Conservation (phyloP, 2,113 vertebrate genomes). For the Odontesthes bonariensis region DNA sequence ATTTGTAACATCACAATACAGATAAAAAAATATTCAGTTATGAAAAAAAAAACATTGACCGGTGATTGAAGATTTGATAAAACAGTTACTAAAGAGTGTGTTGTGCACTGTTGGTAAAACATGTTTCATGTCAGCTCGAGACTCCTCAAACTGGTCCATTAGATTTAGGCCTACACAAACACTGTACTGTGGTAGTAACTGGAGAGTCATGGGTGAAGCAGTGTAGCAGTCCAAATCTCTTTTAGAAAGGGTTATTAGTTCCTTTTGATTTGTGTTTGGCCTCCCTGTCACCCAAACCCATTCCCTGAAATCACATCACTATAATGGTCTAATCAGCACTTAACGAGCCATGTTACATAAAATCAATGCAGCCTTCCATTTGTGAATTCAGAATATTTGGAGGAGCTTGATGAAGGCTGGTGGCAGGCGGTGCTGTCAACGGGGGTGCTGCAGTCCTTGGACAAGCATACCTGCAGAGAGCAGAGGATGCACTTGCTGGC, state of each 20-base stretch:
- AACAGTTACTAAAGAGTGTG: no score
- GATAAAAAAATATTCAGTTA: no score
- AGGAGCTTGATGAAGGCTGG: constrained; percentile 63
- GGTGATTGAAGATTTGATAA: not conserved
- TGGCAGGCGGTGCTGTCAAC: constrained; percentile 57
- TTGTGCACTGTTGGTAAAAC: constrained; percentile 15
- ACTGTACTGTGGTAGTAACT: constrained; percentile 28
- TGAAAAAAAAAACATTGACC: no score
- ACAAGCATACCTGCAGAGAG: constrained; percentile 40
- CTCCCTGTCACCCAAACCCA: constrained; percentile 71
- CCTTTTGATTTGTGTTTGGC: constrained; percentile 72
- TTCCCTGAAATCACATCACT: constrained; percentile 80
- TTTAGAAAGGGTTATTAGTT: constrained; percentile 68
- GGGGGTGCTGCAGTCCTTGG: constrained; percentile 22
- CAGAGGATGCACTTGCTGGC: constrained; percentile 60
- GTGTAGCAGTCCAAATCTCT: constrained; percentile 66
- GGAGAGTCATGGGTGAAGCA: constrained; percentile 50
- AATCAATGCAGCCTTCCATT: constrained; percentile 77
- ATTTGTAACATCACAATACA: no score
- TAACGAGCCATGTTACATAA: constrained; percentile 82
- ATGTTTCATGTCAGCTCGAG: constrained; percentile 11
- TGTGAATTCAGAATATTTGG: constrained; percentile 77
- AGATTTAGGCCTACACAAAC: constrained; percentile 24
- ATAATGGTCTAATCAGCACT: constrained; percentile 82
- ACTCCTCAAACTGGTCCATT: constrained; percentile 35